These are phyloP conservation scores for Zootermopsis nevadensis DNA, from an alignment of 2,888 invertebrate genomes.

Conservation along the genomic window DNA sequence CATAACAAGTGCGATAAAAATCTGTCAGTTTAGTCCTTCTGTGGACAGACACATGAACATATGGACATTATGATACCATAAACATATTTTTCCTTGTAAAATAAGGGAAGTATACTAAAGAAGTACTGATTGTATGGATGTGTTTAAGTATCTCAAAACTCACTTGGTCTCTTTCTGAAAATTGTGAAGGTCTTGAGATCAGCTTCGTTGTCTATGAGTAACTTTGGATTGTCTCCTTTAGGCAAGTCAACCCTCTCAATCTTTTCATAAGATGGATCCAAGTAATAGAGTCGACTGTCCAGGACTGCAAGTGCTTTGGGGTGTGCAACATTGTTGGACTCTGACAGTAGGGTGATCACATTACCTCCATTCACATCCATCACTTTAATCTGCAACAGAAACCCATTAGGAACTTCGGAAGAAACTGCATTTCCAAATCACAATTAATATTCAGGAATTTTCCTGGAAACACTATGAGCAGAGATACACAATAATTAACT, in stretches of 20 bases:
- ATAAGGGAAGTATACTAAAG: too few species aligned
- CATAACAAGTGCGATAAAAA: too few species aligned
- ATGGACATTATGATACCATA: too few species aligned
- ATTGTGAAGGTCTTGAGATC: constrained; percentile 89
- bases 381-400: constrained; percentile 62
- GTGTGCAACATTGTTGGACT: constrained; percentile 77
- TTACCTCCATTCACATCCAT: constrained; percentile 81
- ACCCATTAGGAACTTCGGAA: background rate
- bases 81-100: too few species aligned
- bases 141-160: constrained; percentile 52
- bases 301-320: constrained; percentile 87
- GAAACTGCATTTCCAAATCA: too few species aligned
- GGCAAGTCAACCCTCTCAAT: constrained; percentile 86
- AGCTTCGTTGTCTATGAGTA: constrained; percentile 85
- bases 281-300: constrained; percentile 84
- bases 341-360: constrained; percentile 73
- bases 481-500: constrained; percentile 57
- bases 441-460: too few species aligned
- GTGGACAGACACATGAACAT: too few species aligned
- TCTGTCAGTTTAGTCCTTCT: too few species aligned
- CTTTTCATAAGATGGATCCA: constrained; percentile 91
- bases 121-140: background rate
- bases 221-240: constrained; percentile 79
- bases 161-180: constrained; percentile 82
- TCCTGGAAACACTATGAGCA: background rate